Evolutionary conservation across 2,113 vertebrate genomes (phyloP).

Genomic region (Paradoxurus hermaphroditus): DNA sequence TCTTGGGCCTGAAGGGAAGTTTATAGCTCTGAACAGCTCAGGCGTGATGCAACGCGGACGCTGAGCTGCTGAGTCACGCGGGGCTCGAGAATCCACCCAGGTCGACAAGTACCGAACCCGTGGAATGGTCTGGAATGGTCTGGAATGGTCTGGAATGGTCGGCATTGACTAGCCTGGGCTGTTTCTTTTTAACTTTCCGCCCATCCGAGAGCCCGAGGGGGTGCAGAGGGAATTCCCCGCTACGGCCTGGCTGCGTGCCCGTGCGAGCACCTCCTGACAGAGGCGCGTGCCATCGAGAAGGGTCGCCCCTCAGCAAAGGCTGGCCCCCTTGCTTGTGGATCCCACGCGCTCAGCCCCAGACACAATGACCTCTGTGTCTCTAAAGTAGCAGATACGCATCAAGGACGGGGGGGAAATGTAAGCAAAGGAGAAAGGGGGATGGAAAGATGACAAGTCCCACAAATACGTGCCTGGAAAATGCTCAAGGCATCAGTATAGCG

Average conservation of each 20-base stretch:
- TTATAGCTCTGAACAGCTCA: background rate
- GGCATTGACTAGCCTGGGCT: fast-evolving
- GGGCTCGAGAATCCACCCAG: background rate
- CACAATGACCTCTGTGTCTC: background rate
- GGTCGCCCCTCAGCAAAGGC: background rate
- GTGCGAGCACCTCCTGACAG: background rate
- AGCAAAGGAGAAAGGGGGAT: background rate
- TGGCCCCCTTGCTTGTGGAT: background rate
- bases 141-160: too few relatives aligned
- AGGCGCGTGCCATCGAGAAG: fast-evolving
- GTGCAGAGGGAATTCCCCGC: background rate
- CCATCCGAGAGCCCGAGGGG: fast-evolving
- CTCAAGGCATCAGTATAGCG: fast-evolving
- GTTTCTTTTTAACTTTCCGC: fast-evolving
- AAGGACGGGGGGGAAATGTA: background rate
- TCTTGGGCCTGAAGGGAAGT: background rate
- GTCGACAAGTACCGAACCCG: fast-evolving
- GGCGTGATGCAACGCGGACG: background rate
- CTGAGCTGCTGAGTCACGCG: background rate
- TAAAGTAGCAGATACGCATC: background rate
- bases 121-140: too few relatives aligned
- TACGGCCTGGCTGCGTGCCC: fast-evolving
- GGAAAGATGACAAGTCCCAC: background rate
- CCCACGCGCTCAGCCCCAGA: background rate
- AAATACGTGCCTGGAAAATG: background rate